These are phyloP conservation scores for Staurois parvus DNA, from an alignment of 2,797 vertebrate genomes.

Conservation along the genomic window DNA sequence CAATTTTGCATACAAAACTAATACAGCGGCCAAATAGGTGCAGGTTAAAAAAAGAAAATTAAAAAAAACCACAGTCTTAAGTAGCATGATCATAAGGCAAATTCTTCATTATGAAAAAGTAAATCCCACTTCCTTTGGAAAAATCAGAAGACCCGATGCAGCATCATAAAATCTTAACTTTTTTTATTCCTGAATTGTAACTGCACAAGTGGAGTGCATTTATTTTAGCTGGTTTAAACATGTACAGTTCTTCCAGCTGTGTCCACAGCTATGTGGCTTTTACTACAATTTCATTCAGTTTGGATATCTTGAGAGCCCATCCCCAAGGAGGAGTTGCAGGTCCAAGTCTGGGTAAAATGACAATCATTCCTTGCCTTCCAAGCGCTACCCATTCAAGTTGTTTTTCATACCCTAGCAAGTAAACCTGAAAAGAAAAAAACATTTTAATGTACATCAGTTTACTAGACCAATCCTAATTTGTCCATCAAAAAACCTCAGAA, in stretches of 20 bases:
- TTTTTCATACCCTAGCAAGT: constrained; percentile 80
- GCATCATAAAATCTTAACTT: too few species aligned
- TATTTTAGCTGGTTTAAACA: not conserved
- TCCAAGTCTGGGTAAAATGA: constrained; percentile 79
- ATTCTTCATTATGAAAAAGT: too few species aligned
- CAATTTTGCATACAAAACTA: too few species aligned
- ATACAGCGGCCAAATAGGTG: too few species aligned
- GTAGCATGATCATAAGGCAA: too few species aligned
- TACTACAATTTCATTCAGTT: constrained; percentile 1
- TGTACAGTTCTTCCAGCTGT: not conserved
- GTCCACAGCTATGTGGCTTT: not conserved
- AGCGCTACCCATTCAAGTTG: constrained; percentile 79
- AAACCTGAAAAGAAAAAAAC: constrained; percentile 77
- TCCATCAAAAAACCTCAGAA: not conserved
- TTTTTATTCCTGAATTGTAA: too few species aligned
- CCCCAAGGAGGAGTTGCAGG: constrained; percentile 73
- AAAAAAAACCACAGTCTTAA: too few species aligned
- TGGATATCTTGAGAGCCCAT: constrained; percentile 85
- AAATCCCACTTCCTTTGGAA: too few species aligned
- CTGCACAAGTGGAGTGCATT: too few species aligned
- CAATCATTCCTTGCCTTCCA: constrained; percentile 78
- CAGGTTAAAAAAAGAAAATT: too few species aligned
- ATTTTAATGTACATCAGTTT: not conserved
- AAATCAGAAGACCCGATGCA: too few species aligned
- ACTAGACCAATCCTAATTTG: not conserved